A percentile compares a stretch with the other conserved stretches of the same genome.
phyloP scores from a whole-genome alignment of 2,113 vertebrate species.

The Conger conger region DNA sequence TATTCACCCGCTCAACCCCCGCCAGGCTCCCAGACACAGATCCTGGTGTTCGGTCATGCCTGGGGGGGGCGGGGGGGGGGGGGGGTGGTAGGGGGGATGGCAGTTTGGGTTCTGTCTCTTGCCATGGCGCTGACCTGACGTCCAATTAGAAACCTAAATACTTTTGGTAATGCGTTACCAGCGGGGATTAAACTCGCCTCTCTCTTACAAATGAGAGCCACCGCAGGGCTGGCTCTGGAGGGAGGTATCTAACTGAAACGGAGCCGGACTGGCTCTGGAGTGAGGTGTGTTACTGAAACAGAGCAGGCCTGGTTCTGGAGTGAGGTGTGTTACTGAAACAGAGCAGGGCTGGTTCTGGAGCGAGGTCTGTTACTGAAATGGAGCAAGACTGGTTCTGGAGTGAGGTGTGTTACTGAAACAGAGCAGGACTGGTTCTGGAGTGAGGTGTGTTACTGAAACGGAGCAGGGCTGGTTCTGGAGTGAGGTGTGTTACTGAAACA shows the following conservation, averaged over 20 bases:
- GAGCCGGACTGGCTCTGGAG: conserved; percentile 78
- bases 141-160: conserved; percentile 81
- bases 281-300: conserved; percentile 85
- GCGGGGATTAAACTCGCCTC: conserved; percentile 66
- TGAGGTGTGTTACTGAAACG: too few species aligned
- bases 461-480: too few species aligned
- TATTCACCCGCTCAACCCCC: conserved; percentile 11
- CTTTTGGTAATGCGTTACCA: conserved; percentile 68
- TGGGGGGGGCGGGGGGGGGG: not conserved
- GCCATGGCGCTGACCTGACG: conserved; percentile 56
- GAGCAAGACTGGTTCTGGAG: conserved; percentile 68
- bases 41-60: conserved; percentile 37
- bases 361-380: conserved; percentile 85
- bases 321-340: conserved; percentile 85
- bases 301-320: conserved; percentile 74
- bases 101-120: conserved; percentile 51
- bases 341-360: conserved; percentile 74
- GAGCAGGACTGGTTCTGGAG: conserved; percentile 68
- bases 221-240: conserved; percentile 77
- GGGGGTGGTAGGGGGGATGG: not conserved
- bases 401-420: conserved; percentile 88
- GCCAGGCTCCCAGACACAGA: conserved; percentile 43
- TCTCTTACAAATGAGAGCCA: conserved; percentile 62
- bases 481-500: too few species aligned
- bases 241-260: too few species aligned